These are phyloP conservation scores for Tyria jacobaeae DNA, from an alignment of 2,888 invertebrate genomes.

Conservation along the genomic window DNA sequence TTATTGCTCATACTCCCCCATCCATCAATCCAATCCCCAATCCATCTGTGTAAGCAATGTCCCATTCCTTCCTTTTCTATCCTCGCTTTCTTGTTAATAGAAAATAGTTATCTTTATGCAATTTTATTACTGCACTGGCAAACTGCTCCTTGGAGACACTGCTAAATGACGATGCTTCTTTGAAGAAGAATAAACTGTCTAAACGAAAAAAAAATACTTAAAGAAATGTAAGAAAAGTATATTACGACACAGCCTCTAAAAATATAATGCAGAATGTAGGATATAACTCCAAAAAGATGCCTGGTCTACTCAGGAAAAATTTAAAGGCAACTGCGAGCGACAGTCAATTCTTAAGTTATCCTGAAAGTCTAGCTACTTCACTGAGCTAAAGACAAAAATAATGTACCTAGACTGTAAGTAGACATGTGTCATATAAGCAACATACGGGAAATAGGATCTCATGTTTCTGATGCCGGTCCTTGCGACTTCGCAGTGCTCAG, in stretches of 20 bases:
- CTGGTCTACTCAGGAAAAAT: too few species aligned
- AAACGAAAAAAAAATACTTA: background rate
- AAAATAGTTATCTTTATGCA: background rate
- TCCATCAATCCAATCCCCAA: too few species aligned
- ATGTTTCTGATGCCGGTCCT: background rate
- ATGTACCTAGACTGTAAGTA: background rate
- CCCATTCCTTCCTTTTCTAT: too few species aligned
- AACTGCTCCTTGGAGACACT: too few species aligned
- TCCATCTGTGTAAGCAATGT: too few species aligned
- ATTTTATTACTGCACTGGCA: too few species aligned
- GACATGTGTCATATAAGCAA: background rate
- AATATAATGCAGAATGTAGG: background rate
- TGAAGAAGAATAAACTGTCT: background rate
- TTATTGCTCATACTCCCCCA: too few species aligned
- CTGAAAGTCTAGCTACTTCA: background rate
- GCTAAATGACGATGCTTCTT: background rate
- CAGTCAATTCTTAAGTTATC: background rate
- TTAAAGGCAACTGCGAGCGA: background rate
- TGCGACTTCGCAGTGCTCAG: background rate
- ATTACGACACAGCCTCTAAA: background rate
- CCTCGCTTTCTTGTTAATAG: too few species aligned
- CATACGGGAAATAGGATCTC: background rate
- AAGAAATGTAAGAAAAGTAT: background rate
- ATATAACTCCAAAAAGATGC: too few species aligned
- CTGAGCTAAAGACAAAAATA: background rate